Percentiles rank a stretch among this genome's conserved stretches.
Evolutionary conservation across 2,888 invertebrate species (phyloP).

Genomic region (Hylaea fasciaria): DNA sequence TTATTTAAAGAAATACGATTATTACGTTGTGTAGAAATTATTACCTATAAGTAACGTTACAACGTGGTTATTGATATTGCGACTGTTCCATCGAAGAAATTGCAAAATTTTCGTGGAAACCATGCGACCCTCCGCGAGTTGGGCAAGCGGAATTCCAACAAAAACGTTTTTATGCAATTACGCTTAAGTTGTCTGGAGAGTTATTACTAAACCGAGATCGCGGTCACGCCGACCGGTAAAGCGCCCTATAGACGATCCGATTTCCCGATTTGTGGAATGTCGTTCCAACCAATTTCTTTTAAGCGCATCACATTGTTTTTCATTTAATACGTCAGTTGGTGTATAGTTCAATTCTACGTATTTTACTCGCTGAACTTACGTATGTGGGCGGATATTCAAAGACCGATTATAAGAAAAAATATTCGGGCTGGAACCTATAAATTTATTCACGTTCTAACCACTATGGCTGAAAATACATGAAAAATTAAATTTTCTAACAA

Average conservation of each 20-base stretch:
- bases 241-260: conserved; percentile 32
- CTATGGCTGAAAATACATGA: too few relatives aligned
- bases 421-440: too few relatives aligned
- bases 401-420: too few relatives aligned
- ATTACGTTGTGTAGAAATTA: too few relatives aligned
- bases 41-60: conserved; percentile 10
- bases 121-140: conserved; percentile 69
- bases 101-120: conserved; percentile 68
- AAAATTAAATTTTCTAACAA: too few relatives aligned
- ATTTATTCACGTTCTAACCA: too few relatives aligned
- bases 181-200: conserved; percentile 72
- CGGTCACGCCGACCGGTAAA: conserved; percentile 63
- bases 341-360: too few relatives aligned
- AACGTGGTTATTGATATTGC: conserved; percentile 5
- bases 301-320: not conserved
- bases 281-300: not conserved
- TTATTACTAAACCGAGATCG: conserved; percentile 76
- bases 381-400: too few relatives aligned
- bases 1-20: too few relatives aligned
- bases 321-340: too few relatives aligned
- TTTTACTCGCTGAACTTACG: too few relatives aligned
- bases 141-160: conserved; percentile 77
- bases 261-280: conserved; percentile 2
- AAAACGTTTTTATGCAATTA: conserved; percentile 82
- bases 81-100: conserved; percentile 47